These are phyloP conservation scores for Hyperoplus lanceolatus DNA, from an alignment of 2,797 vertebrate species.

Conservation along the genomic window DNA sequence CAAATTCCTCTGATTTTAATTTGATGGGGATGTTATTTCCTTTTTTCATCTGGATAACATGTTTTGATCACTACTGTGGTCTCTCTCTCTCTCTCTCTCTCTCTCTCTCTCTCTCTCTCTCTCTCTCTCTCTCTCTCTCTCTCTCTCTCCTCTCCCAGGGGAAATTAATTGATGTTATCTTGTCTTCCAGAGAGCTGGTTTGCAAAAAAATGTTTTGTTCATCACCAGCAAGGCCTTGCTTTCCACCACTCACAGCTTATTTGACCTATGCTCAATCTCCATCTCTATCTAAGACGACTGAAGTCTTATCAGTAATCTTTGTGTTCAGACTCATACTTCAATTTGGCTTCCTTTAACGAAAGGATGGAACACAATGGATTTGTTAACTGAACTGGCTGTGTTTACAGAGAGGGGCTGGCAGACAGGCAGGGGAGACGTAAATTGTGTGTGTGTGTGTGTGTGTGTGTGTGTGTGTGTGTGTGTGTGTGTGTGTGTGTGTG, in stretches of 20 bases:
- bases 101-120: not conserved
- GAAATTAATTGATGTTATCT: conserved; percentile 79
- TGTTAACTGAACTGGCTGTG: conserved; percentile 40
- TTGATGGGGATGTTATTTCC: conserved; percentile 1
- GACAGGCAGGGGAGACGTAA: conserved; percentile 3
- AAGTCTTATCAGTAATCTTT: conserved; percentile 56
- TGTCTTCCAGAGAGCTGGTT: conserved; percentile 58
- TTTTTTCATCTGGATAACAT: not conserved
- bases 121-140: not conserved
- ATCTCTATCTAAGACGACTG: conserved; percentile 21
- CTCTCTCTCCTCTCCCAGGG: conserved; percentile 57
- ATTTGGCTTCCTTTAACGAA: conserved; percentile 56
- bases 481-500: no score
- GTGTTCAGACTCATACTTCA: conserved; percentile 54
- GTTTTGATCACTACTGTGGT: not conserved
- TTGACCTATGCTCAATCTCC: conserved; percentile 32
- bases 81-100: conserved; percentile 7
- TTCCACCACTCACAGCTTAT: conserved; percentile 68
- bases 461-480: no score
- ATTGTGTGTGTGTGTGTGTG: no score
- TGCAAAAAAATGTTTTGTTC: conserved; percentile 60
- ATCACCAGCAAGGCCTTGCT: conserved; percentile 61
- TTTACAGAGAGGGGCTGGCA: conserved; percentile 30
- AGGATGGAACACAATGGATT: conserved; percentile 42
- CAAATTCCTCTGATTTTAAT: not conserved